phyloP scores from a whole-genome alignment of 2,888 invertebrate genomes.

The Chesias legatella region DNA sequence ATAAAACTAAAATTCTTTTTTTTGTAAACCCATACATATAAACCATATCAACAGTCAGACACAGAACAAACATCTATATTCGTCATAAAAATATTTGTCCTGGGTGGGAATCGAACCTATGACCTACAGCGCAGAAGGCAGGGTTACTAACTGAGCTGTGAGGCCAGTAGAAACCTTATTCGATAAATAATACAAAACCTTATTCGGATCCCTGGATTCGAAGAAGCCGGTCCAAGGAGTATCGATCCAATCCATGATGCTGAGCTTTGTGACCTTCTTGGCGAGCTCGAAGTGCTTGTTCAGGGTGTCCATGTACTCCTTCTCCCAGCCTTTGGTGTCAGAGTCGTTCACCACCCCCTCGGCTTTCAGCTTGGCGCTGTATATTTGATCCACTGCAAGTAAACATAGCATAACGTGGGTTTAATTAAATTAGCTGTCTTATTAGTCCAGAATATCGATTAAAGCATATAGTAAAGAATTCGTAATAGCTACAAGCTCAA shows the following conservation, averaged over 20 bases:
- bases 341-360: slow-evolving; percentile 86
- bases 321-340: slow-evolving; percentile 81
- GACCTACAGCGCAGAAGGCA: no score
- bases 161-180: no score
- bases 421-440: neutral
- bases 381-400: slow-evolving; percentile 83
- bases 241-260: slow-evolving; percentile 96
- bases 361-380: slow-evolving; percentile 85
- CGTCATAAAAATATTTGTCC: no score
- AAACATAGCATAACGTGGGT: neutral
- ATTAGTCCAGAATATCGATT: no score
- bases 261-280: slow-evolving; percentile 67
- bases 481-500: no score
- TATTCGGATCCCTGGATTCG: slow-evolving; percentile 89
- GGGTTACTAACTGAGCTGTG: no score
- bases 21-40: no score
- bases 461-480: no score
- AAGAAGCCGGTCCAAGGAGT: slow-evolving; percentile 97
- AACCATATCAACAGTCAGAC: no score
- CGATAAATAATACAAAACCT: slow-evolving; percentile 44
- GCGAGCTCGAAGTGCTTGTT: slow-evolving; percentile 68
- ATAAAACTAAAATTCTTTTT: no score
- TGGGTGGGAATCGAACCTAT: no score
- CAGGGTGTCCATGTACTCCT: slow-evolving; percentile 64
- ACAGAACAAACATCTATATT: no score